These are phyloP conservation scores for Smutsia gigantea DNA, from an alignment of 2,797 vertebrate genomes.

Conservation along the genomic window DNA sequence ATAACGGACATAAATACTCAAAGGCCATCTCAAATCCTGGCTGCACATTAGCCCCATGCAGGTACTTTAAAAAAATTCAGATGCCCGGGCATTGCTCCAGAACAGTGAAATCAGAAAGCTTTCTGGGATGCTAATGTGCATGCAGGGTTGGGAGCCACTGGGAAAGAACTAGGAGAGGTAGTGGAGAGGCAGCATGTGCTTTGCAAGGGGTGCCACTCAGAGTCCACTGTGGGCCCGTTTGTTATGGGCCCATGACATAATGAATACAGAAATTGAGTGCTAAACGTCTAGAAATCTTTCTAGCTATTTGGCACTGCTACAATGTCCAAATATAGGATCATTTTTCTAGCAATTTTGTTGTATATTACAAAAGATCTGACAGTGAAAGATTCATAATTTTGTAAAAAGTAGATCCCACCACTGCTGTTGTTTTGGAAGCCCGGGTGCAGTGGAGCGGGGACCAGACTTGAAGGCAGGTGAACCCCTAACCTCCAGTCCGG, in stretches of 20 bases:
- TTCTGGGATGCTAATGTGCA: background rate
- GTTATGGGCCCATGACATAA: too few relatives aligned
- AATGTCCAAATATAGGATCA: background rate
- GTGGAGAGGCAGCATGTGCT: background rate
- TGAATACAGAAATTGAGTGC: background rate
- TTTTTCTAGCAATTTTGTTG: background rate
- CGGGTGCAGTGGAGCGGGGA: background rate
- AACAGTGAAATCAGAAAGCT: background rate
- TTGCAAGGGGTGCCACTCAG: background rate
- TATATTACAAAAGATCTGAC: background rate
- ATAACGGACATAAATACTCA: background rate
- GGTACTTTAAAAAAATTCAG: background rate
- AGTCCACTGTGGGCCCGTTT: accelerated
- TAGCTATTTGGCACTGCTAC: background rate
- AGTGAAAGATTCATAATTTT: background rate
- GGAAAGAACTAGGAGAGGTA: accelerated
- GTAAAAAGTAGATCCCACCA: too few relatives aligned
- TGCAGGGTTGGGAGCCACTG: accelerated
- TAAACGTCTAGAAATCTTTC: background rate
- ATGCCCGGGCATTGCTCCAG: too few relatives aligned
- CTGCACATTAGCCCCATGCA: background rate
- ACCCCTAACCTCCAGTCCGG: background rate
- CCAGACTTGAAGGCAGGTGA: too few relatives aligned
- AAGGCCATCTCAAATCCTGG: background rate
- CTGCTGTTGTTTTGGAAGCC: background rate